Base-by-base conservation (phyloP, 1,140 invertebrate species). In the Bicyclus anynana region DNA sequence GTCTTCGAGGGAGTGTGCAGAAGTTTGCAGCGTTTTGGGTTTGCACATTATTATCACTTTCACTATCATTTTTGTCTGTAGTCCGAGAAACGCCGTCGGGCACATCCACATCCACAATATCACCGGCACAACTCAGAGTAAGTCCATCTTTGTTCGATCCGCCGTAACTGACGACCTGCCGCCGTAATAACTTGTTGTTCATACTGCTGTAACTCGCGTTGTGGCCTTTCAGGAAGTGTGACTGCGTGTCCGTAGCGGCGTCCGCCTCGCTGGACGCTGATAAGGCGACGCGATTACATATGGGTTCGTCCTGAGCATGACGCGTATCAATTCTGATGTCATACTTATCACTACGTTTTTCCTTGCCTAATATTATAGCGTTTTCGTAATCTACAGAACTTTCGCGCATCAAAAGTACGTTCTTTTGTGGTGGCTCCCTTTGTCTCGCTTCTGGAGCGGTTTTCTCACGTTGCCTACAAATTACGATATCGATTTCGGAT, bases 401-500 rank as follows among this genome's bases (percentile, higher is more conserved):
- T 79, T 94, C 93, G 52, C 90, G 90, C 81, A 93, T 90, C 38
- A 86, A 59, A 12, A 77, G 46, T 5, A 61, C 62, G 17, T 42
- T 79, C 63, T 67, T 74, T 53, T 80, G 66, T 3, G 74, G 55
- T 37, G 50, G 58, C 42, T 80, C 89, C 46, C 87, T 85, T 65
- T 79, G 78, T 56, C 67, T 65, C 20, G 47, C 33, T 27, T 80
- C 77, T 18, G 58, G 35, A 16, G 59, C 56, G 42, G 26, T 60
- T 61, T 76, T 86, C 35, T 76, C 90, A 16, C 80, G 83, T 62
- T 81, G 89, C 58, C 88, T 88, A 48, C 91, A 91, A 21, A 95
- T 91, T 5, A 96, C 92, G 33, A 96, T 92, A 69, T 95, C 93
- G 17, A 96, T 93, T 56, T 94, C 91, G 12, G 91, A 90, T 12